Base-by-base conservation (phyloP, 2,797 vertebrate species). In the Anas flavirostris region DNA sequence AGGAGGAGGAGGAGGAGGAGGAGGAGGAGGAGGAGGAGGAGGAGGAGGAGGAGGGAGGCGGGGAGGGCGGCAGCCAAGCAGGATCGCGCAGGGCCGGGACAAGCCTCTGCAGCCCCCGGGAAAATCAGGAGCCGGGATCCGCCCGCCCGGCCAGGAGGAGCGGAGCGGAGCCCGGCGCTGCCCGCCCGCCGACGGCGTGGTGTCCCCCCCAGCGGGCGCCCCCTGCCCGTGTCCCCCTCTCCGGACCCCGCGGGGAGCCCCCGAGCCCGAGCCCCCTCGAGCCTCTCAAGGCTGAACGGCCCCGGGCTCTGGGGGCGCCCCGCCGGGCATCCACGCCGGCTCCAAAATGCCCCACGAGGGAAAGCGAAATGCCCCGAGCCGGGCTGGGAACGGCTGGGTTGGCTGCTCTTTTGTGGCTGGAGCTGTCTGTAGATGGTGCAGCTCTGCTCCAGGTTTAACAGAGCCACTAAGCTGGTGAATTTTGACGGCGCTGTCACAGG, bases 71-170 rank as follows among this genome's bases (percentile, higher is more conserved):
- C 84, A 94, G 92, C 93, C 94, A 96, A 96, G 91, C 91, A 92
- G 90, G 67, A 90, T 84, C 77, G 91, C 93, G 93, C 91, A 68
- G 79, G 90, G 91, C 88, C 95, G 89, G 97, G 97, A 97, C 95
- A 91, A 72, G 93, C 95, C 92, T 85, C 90, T 90, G 80, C 93
- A 96, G 97, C 95, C 97, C 94, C 78, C 95, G 78, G 94, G 97
- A 97, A 97, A 97, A 97, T 82, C 97, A 96, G 97, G 97, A 96
- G 96, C 78, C 1, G 88, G 68, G 92, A 88, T 81, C 41, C 91
- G 62, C 96, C 95, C 95, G 90, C 93, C 95, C 86, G 94, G 70
- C 29, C 79, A 94, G 79, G 26, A 28, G 26, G 50, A 28, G 83
- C 87, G 96, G 97, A 97, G 97, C 95, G 94, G 96, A 95, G 86